A percentile compares a stretch with the other conserved stretches of the same genome.
phyloP scores from a whole-genome alignment of 2,888 invertebrate species.

The Mellilla xanthometata region DNA sequence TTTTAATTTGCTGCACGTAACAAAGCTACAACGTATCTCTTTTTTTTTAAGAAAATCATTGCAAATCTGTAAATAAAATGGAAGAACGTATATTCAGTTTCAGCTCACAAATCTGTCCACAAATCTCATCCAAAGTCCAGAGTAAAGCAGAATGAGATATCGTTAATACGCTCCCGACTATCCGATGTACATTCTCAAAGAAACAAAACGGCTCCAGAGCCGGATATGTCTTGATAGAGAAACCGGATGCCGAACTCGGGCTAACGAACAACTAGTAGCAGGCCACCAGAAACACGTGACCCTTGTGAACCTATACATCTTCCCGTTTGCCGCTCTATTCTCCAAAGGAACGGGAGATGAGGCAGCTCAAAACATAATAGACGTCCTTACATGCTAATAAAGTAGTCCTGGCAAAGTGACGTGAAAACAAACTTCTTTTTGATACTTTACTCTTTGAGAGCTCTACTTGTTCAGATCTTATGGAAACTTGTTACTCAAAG shows the following conservation, averaged over 20 bases:
- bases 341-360: slow-evolving; percentile 22
- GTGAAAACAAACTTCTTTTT: slow-evolving; percentile 60
- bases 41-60: too few species aligned
- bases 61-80: too few species aligned
- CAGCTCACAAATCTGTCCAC: too few species aligned
- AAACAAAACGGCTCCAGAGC: slow-evolving; percentile 60
- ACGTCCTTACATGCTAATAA: slow-evolving; percentile 51
- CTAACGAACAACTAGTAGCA: slow-evolving; percentile 68
- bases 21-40: too few species aligned
- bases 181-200: slow-evolving; percentile 58
- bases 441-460: slow-evolving; percentile 49
- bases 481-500: slow-evolving; percentile 41
- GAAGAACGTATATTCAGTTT: too few species aligned
- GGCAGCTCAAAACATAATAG: slow-evolving; percentile 38
- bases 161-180: slow-evolving; percentile 32
- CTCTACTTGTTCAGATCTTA: slow-evolving; percentile 38
- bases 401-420: slow-evolving; percentile 51
- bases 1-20: too few species aligned
- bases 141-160: slow-evolving; percentile 4
- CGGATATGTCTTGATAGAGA: slow-evolving; percentile 68
- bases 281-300: slow-evolving; percentile 42
- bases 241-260: slow-evolving; percentile 63
- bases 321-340: slow-evolving; percentile 21
- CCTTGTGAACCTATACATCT: slow-evolving; percentile 30
- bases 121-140: not conserved